Percentiles rank a stretch among this genome's conserved stretches.
phyloP scores from a whole-genome alignment of 2,113 vertebrate species.

The Panthera leo region DNA sequence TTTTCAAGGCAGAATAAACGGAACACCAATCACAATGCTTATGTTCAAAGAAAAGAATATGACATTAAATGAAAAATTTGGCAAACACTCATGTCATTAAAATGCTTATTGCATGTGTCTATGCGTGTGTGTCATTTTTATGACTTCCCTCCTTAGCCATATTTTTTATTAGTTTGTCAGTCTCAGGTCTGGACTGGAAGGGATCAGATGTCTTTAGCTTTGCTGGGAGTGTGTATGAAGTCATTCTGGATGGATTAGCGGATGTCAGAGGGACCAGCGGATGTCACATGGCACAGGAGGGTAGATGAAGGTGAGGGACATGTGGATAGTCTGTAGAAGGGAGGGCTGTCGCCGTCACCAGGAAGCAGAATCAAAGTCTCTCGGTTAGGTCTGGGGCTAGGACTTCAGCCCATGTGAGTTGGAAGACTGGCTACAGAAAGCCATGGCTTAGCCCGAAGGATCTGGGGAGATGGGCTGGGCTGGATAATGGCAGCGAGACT shows the following conservation, averaged over 20 bases:
- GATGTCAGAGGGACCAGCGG: rapidly evolving
- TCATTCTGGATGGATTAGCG: neutral
- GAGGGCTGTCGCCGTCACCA: neutral
- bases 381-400: neutral
- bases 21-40: neutral
- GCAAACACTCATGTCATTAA: neutral
- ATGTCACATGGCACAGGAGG: too few species aligned
- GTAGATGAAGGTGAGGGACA: rapidly evolving
- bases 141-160: neutral
- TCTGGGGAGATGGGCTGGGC: neutral
- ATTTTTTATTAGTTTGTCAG: neutral
- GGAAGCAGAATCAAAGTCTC: too few species aligned
- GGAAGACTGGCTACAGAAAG: neutral
- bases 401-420: neutral
- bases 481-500: neutral
- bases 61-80: neutral
- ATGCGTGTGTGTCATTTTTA: neutral
- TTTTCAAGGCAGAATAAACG: neutral
- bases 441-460: rapidly evolving
- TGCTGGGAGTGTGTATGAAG: neutral
- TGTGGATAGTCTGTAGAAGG: rapidly evolving
- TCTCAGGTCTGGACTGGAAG: neutral
- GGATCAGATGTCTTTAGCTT: neutral
- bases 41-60: neutral
- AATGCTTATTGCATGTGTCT: neutral